Evolutionary conservation across 2,113 vertebrate species (phyloP), one percentile per base, ranked within the genome.

Genomic region (Erpornis zantholeuca): DNA sequence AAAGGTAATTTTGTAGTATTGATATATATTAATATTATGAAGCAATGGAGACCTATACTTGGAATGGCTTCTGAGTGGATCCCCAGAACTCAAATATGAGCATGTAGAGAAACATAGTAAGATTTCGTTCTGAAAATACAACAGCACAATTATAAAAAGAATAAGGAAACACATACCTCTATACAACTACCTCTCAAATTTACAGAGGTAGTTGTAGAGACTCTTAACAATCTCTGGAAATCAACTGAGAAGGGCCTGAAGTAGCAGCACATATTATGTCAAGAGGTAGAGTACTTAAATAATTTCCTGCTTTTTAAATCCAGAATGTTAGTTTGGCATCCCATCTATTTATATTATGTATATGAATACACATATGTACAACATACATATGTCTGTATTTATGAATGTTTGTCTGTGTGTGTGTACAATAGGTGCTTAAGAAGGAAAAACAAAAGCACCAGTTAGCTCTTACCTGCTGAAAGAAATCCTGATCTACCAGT

Each of bases 281-380:
- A 53, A 25, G 83, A 68, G 11, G 1, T 24, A 8, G 24, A 49
- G 8, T 15, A 18, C 16, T 53, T 82, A 12, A 52, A 86, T 44
- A 15, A 40, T 44, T 61, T 57, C 36, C 8, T 63, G 18, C 0
- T 7, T 82, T 69, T 93, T 45, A 61, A 35, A 86, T 49, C 3
- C 38, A 71, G 25, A 82, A 44, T 17, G 19, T 4, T 60, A 40
- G 12, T 85, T 36, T 73, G 28, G 2, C 22, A 81, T 9, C 5
- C 73, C 5, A 61, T 29, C 11, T 57, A 38, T 60, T 89, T 45
- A 15, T 50, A 44, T 29, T 12, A 7, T 31, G 7, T 7, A 20
- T 35, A 3, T 25, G 2, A 11, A 18, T 38, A 21, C 7, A 11
- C 2, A 22, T 2, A 76, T 9, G 3, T 11, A 38, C 6, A 54